Conservation (phyloP, 2,797 vertebrate genomes). For the Semotilus atromaculatus region DNA sequence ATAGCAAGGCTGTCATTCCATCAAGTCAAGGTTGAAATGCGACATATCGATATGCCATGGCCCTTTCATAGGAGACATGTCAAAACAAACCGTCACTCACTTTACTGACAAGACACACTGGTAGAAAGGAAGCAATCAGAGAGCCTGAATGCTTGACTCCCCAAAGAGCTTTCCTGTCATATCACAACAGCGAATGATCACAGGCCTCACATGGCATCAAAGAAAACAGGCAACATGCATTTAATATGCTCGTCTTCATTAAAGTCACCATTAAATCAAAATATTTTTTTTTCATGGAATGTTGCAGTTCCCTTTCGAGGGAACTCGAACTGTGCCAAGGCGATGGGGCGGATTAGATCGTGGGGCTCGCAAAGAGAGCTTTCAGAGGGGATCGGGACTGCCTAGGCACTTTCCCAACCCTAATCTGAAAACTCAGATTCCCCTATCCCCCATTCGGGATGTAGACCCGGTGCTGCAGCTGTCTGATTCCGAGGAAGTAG, state of each 20-base stretch:
- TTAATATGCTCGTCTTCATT: slow-evolving; percentile 27
- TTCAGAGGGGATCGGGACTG: too few relatives aligned
- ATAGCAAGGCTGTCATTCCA: slow-evolving; percentile 44
- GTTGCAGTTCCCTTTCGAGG: too few relatives aligned
- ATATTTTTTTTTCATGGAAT: background rate
- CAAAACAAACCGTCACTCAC: slow-evolving; percentile 53
- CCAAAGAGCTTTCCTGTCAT: slow-evolving; percentile 40
- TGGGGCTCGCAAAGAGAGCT: too few relatives aligned
- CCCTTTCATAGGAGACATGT: slow-evolving; percentile 51
- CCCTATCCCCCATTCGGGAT: too few relatives aligned
- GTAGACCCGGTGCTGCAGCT: too few relatives aligned
- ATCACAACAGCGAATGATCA: slow-evolving; percentile 51
- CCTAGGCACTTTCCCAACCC: too few relatives aligned
- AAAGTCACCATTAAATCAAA: background rate
- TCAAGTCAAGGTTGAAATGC: slow-evolving; percentile 26
- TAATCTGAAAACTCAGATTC: too few relatives aligned
- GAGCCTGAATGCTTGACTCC: slow-evolving; percentile 23
- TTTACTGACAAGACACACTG: slow-evolving; percentile 37
- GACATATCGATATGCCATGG: slow-evolving; percentile 49
- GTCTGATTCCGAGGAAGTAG: too few relatives aligned
- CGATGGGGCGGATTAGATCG: too few relatives aligned
- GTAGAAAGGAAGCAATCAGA: slow-evolving; percentile 23
- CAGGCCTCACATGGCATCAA: slow-evolving; percentile 1
- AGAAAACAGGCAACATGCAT: slow-evolving; percentile 1
- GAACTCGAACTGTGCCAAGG: too few relatives aligned